These are phyloP conservation scores for Cryptotermes secundus DNA, from an alignment of 1,140 invertebrate genomes.

Conservation along the genomic window DNA sequence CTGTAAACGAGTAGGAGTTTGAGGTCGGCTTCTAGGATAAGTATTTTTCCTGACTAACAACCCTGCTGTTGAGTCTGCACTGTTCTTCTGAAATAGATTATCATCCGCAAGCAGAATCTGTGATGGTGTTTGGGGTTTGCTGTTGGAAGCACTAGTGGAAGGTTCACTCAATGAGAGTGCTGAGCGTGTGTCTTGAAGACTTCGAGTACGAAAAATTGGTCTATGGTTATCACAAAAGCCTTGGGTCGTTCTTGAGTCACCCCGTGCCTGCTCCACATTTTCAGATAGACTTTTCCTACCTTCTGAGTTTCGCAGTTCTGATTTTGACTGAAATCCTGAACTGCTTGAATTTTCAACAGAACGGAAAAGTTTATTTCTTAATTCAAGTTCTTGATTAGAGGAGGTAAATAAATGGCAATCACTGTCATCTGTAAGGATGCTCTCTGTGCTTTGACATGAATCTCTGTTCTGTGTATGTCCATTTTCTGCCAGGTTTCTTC, in stretches of 20 bases:
- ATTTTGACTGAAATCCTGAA: neutral
- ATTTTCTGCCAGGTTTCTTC: neutral
- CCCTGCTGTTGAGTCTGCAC: neutral
- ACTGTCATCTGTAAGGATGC: constrained; percentile 52
- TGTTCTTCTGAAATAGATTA: neutral
- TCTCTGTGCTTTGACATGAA: constrained; percentile 48
- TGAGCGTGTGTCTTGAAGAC: constrained; percentile 51
- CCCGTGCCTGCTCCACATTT: neutral
- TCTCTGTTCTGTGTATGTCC: neutral
- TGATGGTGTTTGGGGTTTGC: constrained; percentile 10
- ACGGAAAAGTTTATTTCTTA: too few relatives aligned
- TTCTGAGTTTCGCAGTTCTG: neutral
- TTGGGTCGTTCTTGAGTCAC: too few relatives aligned
- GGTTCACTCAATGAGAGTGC: neutral
- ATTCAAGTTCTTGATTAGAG: neutral
- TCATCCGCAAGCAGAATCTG: neutral
- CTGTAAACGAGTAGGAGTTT: constrained; percentile 23
- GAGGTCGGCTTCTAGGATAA: constrained; percentile 21
- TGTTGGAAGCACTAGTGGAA: neutral
- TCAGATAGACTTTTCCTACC: too few relatives aligned
- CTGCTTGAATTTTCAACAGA: neutral
- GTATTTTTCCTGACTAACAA: constrained; percentile 23
- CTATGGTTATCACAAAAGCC: neutral
- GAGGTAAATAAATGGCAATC: constrained; percentile 49
- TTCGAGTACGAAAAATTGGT: constrained; percentile 50